phyloP scores from a whole-genome alignment of 2,113 vertebrate genomes.

The Ancistrus triradiatus region DNA sequence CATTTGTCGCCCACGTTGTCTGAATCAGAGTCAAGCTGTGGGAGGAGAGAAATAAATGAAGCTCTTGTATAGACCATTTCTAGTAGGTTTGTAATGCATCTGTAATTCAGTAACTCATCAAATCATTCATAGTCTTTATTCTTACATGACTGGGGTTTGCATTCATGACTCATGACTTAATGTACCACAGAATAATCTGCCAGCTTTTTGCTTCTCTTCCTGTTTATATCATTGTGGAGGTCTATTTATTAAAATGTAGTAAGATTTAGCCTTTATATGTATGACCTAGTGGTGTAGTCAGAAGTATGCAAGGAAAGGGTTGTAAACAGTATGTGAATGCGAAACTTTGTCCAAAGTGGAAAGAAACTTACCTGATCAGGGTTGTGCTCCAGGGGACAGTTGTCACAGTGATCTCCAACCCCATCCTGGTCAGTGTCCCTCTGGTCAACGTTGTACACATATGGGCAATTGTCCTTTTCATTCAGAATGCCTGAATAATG shows the following conservation, averaged over 20 bases:
- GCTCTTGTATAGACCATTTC: constrained; percentile 48
- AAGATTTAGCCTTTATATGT: no score
- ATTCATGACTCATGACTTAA: constrained; percentile 21
- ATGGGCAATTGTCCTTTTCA: constrained; percentile 91
- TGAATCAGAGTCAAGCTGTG: constrained; percentile 91
- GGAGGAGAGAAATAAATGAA: constrained; percentile 41
- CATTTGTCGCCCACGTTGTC: constrained; percentile 91
- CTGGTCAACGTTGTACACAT: constrained; percentile 96
- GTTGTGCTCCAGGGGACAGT: constrained; percentile 95
- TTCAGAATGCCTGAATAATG: constrained; percentile 83
- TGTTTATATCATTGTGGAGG: no score
- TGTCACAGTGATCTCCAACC: constrained; percentile 97
- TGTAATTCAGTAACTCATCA: not conserved
- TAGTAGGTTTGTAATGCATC: not conserved
- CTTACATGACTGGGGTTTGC: not conserved
- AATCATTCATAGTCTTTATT: not conserved
- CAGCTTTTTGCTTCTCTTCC: no score
- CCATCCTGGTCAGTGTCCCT: constrained; percentile 90
- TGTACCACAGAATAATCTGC: no score
- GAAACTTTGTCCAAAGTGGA: not conserved
- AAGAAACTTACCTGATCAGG: constrained; percentile 84
- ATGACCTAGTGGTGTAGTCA: no score
- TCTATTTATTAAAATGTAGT: no score
- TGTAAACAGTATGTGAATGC: no score
- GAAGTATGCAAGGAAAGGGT: no score